Evolutionary conservation across 2,797 vertebrate species (phyloP), one percentile per base, ranked within the genome.

Genomic region (Cheirogaleus major): DNA sequence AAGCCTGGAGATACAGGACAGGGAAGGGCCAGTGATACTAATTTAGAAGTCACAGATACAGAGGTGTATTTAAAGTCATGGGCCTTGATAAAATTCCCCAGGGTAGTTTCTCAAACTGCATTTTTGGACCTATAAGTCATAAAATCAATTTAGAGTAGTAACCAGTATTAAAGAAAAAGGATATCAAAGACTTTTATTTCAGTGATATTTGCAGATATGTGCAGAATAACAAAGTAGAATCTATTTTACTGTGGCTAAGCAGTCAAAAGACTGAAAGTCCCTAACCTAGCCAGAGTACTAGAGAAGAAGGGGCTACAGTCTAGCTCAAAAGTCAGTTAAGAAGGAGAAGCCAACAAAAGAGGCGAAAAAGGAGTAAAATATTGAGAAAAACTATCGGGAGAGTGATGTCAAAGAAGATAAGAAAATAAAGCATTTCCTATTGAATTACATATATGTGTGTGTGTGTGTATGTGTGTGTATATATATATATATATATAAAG

Each of bases 81-180:
- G 27, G 65, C 85, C 89, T 69, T 80, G 32, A 85, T 52, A 35
- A 93, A 48, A 93, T 83, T 27, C 3, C 22, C 38, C 32, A 97
- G 30, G 48, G 70, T 38, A 76, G 50, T 82, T 91, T 85, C 65
- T 96, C 73, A 69, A 89, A 85, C 35, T 88, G 35, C 43, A 69
- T 82, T 79, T 84, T 82, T 83, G 85, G 11, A 79, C 30, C n/a
- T 43, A 7, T 23, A 7, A 87, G 27, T 81, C 55, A 95, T 57
- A 50, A 70, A 89, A 92, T 79, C 59, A 89, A 80, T 86, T 91
- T 59, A 83, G 22, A 92, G 38, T 14, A 88, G 5, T 17, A 95
- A 95, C 32, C 7, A 80, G 13, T 45, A 94, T 80, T 92, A 67
- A 38, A 85, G 35, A 95, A 90, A 85, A 76, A 23, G 8, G 5